These are phyloP conservation scores for Drosophila orena DNA, from an alignment of 1,140 invertebrate species.

Conservation along the genomic window DNA sequence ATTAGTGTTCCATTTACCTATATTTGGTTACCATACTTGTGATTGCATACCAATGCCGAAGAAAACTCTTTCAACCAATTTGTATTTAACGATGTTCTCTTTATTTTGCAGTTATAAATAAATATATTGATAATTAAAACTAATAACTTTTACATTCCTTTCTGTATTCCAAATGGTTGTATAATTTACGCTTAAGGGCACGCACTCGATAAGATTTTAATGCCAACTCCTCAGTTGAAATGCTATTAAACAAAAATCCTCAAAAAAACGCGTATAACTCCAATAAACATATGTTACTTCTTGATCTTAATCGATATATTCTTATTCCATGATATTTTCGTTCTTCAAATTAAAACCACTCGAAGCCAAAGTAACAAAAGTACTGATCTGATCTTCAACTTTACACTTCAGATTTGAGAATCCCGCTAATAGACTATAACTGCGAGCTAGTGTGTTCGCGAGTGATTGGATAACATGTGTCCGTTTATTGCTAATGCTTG, in stretches of 20 bases:
- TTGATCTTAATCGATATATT: slow-evolving; percentile 44
- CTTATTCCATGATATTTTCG: slow-evolving; percentile 48
- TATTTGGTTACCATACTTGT: no score
- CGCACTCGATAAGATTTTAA: slow-evolving; percentile 43
- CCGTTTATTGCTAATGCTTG: slow-evolving; percentile 24
- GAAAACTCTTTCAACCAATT: neutral
- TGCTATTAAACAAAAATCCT: slow-evolving; percentile 49
- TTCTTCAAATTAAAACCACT: slow-evolving; percentile 21
- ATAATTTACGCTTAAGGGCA: slow-evolving; percentile 30
- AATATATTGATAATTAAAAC: slow-evolving; percentile 79
- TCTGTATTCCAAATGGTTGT: slow-evolving; percentile 33
- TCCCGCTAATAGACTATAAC: slow-evolving; percentile 25
- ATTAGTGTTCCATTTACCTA: no score
- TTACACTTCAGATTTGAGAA: slow-evolving; percentile 16
- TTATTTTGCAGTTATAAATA: slow-evolving; percentile 79
- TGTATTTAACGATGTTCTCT: slow-evolving; percentile 78
- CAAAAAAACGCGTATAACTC: slow-evolving; percentile 50
- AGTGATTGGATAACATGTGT: slow-evolving; percentile 61
- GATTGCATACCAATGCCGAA: no score
- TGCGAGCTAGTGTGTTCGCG: slow-evolving; percentile 30
- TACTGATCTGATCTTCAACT: slow-evolving; percentile 9
- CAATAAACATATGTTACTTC: slow-evolving; percentile 37
- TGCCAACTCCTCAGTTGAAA: slow-evolving; percentile 33
- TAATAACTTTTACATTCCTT: slow-evolving; percentile 73
- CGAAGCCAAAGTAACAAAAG: slow-evolving; percentile 9